Conservation (phyloP, 2,113 vertebrate genomes). For the Dromaius novaehollandiae region DNA sequence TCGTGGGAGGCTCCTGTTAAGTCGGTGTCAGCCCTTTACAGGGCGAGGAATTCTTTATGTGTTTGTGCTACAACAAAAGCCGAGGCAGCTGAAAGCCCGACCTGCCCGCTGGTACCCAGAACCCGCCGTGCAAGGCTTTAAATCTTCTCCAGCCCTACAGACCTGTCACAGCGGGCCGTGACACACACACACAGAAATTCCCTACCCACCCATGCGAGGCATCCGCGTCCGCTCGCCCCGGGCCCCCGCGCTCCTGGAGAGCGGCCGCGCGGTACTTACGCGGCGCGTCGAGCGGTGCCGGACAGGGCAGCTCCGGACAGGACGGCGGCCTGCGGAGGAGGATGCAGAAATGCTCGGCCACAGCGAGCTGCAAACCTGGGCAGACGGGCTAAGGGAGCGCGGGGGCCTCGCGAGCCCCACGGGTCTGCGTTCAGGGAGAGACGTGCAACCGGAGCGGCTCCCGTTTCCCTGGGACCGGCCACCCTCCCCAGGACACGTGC, state of each 20-base stretch:
- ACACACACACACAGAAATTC: rapidly evolving
- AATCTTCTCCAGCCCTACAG: neutral
- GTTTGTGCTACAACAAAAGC: neutral
- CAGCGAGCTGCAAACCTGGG: neutral
- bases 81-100: neutral
- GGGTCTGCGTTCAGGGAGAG: too few species aligned
- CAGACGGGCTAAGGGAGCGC: neutral
- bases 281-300: neutral
- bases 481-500: too few species aligned
- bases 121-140: neutral
- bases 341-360: neutral
- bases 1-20: rapidly evolving
- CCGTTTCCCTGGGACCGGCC: too few species aligned
- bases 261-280: neutral
- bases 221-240: rapidly evolving
- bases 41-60: neutral
- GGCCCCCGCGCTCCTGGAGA: rapidly evolving
- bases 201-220: rapidly evolving
- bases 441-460: neutral
- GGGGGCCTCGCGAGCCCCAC: too few species aligned
- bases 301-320: neutral
- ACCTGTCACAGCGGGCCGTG: neutral
- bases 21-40: rapidly evolving
- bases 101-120: neutral
- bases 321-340: neutral